Evolutionary conservation across 2,113 vertebrate species (phyloP).

Genomic region (Oncorhynchus masou): DNA sequence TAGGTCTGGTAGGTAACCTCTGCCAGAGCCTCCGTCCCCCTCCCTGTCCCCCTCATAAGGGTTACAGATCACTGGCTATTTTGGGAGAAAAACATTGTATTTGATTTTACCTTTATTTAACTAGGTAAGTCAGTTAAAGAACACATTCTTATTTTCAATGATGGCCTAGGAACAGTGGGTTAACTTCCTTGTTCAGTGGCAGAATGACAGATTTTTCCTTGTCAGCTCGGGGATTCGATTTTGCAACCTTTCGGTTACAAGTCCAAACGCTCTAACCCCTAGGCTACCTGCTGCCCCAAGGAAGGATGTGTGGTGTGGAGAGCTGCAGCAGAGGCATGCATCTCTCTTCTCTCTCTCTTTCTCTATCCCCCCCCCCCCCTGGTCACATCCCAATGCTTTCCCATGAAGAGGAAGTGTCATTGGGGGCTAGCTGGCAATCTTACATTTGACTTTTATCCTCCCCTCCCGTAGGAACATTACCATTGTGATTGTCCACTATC

Average conservation of each 20-base stretch:
- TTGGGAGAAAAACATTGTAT: no score
- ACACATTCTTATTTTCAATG: no score
- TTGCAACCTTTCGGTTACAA: no score
- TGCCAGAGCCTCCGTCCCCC: neutral
- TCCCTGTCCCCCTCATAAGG: constrained; percentile 38
- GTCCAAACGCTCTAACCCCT: no score
- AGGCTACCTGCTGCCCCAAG: neutral
- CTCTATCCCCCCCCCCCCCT: neutral
- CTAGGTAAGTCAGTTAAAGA: no score
- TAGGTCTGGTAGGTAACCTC: constrained; percentile 6
- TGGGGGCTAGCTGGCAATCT: constrained; percentile 32
- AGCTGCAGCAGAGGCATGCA: constrained; percentile 16
- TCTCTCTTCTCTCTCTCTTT: neutral
- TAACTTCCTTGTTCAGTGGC: no score
- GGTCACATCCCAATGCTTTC: constrained; percentile 52
- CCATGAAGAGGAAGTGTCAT: constrained; percentile 50
- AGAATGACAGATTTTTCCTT: constrained; percentile 1
- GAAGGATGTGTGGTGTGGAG: constrained; percentile 32
- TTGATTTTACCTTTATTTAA: no score
- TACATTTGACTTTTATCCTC: neutral
- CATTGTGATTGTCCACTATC: constrained; percentile 35
- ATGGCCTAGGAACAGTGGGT: no score
- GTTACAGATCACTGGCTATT: constrained; percentile 54
- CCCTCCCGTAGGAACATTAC: constrained; percentile 23
- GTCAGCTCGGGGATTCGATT: no score